phyloP scores from a whole-genome alignment of 2,888 invertebrate species.

The Bellardia pandia region DNA sequence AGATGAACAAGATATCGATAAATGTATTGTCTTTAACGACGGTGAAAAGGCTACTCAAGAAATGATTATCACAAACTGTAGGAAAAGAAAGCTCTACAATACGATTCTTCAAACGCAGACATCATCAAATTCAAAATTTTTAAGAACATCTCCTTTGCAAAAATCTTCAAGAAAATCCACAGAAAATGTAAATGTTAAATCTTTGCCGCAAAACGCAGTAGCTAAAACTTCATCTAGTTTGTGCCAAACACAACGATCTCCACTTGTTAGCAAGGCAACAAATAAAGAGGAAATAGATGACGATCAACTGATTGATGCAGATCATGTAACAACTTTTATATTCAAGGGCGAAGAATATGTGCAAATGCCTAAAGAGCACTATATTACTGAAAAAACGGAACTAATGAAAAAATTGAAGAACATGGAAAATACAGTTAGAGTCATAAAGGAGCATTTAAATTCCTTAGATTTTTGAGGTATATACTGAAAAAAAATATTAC shows the following conservation, averaged over 20 bases:
- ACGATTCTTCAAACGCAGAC: not conserved
- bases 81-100: conserved; percentile 31
- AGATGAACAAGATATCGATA: not conserved
- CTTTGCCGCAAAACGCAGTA: not conserved
- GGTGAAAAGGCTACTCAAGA: not conserved
- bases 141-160: not conserved
- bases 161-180: not conserved
- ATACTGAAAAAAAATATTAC: not conserved
- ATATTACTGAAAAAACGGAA: conserved; percentile 78
- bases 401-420: conserved; percentile 75
- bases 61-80: not conserved
- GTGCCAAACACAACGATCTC: not conserved
- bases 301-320: conserved; percentile 72
- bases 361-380: conserved; percentile 82
- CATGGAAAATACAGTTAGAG: conserved; percentile 77
- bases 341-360: conserved; percentile 82
- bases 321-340: conserved; percentile 79
- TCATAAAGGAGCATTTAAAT: conserved; percentile 73
- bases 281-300: conserved; percentile 39
- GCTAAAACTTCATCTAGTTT: not conserved
- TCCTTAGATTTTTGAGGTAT: conserved; percentile 37
- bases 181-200: not conserved
- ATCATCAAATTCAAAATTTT: conserved; percentile 17
- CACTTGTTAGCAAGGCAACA: not conserved
- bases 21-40: not conserved